These are phyloP conservation scores for Microchirus variegatus DNA, from an alignment of 2,797 vertebrate species.

Conservation along the genomic window DNA sequence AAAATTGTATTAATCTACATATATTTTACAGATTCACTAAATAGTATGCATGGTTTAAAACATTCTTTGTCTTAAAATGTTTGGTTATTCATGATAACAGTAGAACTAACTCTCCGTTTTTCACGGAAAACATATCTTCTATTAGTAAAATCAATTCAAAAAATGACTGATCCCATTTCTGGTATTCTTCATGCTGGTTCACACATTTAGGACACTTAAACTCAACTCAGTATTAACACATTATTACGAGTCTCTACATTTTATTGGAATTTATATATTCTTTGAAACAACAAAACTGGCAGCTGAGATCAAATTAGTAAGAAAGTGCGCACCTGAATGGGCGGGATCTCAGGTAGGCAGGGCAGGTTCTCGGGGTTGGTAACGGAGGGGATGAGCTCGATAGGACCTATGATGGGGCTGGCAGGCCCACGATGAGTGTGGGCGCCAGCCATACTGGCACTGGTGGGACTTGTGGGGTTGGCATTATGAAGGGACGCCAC, in stretches of 20 bases:
- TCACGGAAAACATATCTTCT: too few relatives aligned
- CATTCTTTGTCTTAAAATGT: neutral
- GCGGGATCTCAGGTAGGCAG: conserved; percentile 97
- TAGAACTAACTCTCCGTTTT: too few relatives aligned
- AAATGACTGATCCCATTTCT: too few relatives aligned
- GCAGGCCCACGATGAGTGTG: conserved; percentile 91
- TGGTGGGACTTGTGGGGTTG: conserved; percentile 97
- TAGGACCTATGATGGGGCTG: conserved; percentile 92
- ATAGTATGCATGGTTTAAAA: neutral
- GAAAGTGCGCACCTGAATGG: conserved; percentile 89
- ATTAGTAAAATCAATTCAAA: too few relatives aligned
- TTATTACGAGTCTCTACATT: too few relatives aligned
- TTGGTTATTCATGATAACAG: neutral
- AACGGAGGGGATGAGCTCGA: conserved; percentile 97
- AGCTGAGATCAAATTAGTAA: neutral
- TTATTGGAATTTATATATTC: too few relatives aligned
- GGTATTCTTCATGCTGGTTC: too few relatives aligned
- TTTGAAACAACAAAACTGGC: too few relatives aligned
- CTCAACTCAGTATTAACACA: too few relatives aligned
- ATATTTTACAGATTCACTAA: neutral
- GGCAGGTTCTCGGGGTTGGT: conserved; percentile 99
- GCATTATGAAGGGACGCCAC: conserved; percentile 96
- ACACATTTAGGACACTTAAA: too few relatives aligned
- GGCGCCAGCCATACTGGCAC: conserved; percentile 92
- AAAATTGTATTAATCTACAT: neutral